phyloP scores from a whole-genome alignment of 2,113 vertebrate species.

The Oostethus manadensis region DNA sequence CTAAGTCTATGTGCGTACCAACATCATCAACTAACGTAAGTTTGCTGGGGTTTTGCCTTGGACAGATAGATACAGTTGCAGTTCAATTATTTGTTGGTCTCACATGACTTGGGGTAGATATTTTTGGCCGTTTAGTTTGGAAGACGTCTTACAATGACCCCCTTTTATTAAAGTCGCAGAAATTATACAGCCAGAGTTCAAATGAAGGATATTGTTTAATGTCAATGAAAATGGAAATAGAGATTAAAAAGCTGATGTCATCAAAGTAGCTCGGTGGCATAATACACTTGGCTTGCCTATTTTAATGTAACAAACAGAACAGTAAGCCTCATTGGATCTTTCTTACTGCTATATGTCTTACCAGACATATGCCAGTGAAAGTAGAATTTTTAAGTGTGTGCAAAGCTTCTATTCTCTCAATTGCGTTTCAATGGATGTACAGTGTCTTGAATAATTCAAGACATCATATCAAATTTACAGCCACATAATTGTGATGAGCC shows the following conservation, averaged over 20 bases:
- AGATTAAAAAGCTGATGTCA: too few relatives aligned
- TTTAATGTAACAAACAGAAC: background rate
- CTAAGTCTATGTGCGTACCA: constrained; percentile 5
- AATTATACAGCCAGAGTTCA: background rate
- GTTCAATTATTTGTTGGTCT: constrained; percentile 37
- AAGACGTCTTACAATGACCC: constrained; percentile 8
- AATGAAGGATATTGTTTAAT: background rate
- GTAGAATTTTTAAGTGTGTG: background rate
- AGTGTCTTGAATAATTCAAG: too few relatives aligned
- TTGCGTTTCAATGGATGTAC: background rate
- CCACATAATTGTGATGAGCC: background rate
- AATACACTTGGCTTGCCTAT: too few relatives aligned
- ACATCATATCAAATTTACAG: background rate
- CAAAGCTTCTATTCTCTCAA: background rate
- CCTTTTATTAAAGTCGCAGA: background rate
- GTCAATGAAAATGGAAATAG: too few relatives aligned
- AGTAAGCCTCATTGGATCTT: background rate
- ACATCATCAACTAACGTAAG: constrained; percentile 29
- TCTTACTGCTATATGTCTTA: too few relatives aligned
- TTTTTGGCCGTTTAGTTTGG: constrained; percentile 7
- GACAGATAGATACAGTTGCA: constrained; percentile 63
- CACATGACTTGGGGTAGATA: constrained; percentile 24
- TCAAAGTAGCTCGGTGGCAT: background rate
- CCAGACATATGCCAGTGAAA: too few relatives aligned
- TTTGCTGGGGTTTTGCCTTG: constrained; percentile 48